phyloP scores from a whole-genome alignment of 2,888 invertebrate species.

The Phlogophora meticulosa region DNA sequence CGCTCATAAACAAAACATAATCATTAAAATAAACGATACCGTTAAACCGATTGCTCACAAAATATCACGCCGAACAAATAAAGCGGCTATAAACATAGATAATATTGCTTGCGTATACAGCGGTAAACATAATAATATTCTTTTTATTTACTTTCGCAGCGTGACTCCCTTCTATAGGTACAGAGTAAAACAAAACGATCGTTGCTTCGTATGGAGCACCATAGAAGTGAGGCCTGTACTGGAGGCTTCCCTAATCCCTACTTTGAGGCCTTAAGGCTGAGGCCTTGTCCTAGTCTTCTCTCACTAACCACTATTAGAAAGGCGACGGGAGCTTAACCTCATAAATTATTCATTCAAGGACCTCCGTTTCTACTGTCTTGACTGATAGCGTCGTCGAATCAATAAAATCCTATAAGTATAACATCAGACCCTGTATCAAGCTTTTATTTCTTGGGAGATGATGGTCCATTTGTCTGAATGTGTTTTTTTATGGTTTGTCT shows the following conservation, averaged over 20 bases:
- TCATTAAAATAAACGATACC: slow-evolving; percentile 58
- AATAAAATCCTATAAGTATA: slow-evolving; percentile 75
- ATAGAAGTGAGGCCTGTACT: slow-evolving; percentile 36
- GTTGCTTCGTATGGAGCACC: slow-evolving; percentile 34
- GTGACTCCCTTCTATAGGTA: slow-evolving; percentile 59
- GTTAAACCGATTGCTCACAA: slow-evolving; percentile 58
- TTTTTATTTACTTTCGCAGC: slow-evolving; percentile 70
- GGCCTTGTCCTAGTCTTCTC: slow-evolving; percentile 70
- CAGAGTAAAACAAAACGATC: slow-evolving; percentile 63
- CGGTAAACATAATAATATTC: slow-evolving; percentile 68
- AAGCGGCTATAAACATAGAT: slow-evolving; percentile 60
- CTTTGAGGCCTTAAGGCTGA: slow-evolving; percentile 60
- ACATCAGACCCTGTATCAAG: slow-evolving; percentile 68
- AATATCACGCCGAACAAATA: slow-evolving; percentile 59
- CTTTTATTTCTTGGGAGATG: slow-evolving; percentile 66
- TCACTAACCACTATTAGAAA: slow-evolving; percentile 78
- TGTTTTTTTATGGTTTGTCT: slow-evolving; percentile 55
- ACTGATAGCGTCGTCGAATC: slow-evolving; percentile 77
- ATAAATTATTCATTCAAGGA: slow-evolving; percentile 79
- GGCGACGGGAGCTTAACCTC: slow-evolving; percentile 69
- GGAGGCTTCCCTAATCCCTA: slow-evolving; percentile 63
- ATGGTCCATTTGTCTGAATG: slow-evolving; percentile 59
- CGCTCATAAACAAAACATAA: slow-evolving; percentile 58
- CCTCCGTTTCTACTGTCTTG: slow-evolving; percentile 75
- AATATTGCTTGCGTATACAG: slow-evolving; percentile 59